Evolutionary conservation across 1,140 invertebrate genomes (phyloP), one percentile per base, ranked within the genome.

Genomic region (Drosophila chauvacae): DNA sequence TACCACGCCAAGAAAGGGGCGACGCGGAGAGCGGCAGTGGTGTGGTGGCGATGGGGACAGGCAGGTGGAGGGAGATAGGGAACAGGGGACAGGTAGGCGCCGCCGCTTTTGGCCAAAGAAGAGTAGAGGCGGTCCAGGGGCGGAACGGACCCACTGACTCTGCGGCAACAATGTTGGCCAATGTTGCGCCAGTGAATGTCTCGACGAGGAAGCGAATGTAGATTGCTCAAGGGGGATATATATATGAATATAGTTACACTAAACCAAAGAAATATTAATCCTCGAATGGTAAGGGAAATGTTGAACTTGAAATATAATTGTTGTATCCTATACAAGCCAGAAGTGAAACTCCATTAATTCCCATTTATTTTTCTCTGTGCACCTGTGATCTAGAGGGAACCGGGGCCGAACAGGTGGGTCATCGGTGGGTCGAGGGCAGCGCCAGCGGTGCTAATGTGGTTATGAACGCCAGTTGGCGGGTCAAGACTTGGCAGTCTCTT

Each of bases 401-500:
- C 35, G 45, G 39, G 14, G 20, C 11, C n/a, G 28, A 35, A 44
- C 50, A 62, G 55, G 50, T 65, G 53, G 56, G 79, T 77, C 61
- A 71, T 61, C 42, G 57, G 57, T 53, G 81, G 80, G 66, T 76
- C 72, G 72, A 76, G 61, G 65, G 70, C 63, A 90, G 85, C 81
- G 84, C 84, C 84, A 84, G 85, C 78, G 66, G 74, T 88, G 86
- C 86, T 88, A 88, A 88, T 88, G 81, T 90, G 78, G 69, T 88
- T 88, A 90, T 85, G 77, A 84, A 81, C 84, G 66, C 81, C 77
- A 77, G 76, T 83, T 82, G 64, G 81, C 66, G 56, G 65, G 80
- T 79, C 76, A 73, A 68, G 26, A 42, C 61, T 64, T 42, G 50
- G 3, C 53, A 16, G 53, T 30, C 39, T 41, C 47, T 58, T 62